These are phyloP conservation scores for Ophioderma brevispina DNA, from an alignment of 35 echinoderm and acorn worm genomes.

Conservation along the genomic window DNA sequence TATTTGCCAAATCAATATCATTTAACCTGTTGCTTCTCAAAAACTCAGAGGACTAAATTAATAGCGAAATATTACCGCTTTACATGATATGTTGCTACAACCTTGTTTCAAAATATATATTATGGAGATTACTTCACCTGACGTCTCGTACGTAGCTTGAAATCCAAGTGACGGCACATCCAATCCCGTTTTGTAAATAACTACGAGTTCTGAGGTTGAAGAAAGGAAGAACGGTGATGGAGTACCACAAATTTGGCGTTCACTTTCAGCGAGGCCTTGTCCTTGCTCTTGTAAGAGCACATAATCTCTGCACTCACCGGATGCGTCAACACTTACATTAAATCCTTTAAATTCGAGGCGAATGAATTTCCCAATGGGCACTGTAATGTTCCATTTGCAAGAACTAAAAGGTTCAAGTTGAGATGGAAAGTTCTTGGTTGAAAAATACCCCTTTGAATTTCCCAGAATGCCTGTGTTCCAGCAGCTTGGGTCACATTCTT, in stretches of 20 bases:
- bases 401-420: conserved; percentile 61
- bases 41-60: too few species aligned
- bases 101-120: too few species aligned
- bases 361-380: conserved; percentile 36
- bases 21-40: too few species aligned
- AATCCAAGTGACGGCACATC: conserved; percentile 61
- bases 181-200: conserved; percentile 52
- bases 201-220: conserved; percentile 3
- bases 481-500: conserved; percentile 46
- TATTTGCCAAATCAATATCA: too few species aligned
- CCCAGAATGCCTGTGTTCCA: conserved; percentile 23
- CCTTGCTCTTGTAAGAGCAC: conserved; percentile 15
- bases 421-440: conserved; percentile 55
- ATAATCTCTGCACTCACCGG: conserved; percentile 32
- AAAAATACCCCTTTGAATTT: conserved; percentile 4
- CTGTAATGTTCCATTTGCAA: conserved; percentile 54
- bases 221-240: conserved; percentile 54
- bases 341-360: conserved; percentile 45
- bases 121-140: conserved; percentile 40
- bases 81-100: too few species aligned
- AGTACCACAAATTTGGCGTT: conserved; percentile 39
- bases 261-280: background rate
- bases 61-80: too few species aligned
- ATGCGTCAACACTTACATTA: background rate
- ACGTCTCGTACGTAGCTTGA: conserved; percentile 36